Evolutionary conservation across 2,888 invertebrate genomes (phyloP), one percentile per base, ranked within the genome.

Genomic region (Dynastes maya): DNA sequence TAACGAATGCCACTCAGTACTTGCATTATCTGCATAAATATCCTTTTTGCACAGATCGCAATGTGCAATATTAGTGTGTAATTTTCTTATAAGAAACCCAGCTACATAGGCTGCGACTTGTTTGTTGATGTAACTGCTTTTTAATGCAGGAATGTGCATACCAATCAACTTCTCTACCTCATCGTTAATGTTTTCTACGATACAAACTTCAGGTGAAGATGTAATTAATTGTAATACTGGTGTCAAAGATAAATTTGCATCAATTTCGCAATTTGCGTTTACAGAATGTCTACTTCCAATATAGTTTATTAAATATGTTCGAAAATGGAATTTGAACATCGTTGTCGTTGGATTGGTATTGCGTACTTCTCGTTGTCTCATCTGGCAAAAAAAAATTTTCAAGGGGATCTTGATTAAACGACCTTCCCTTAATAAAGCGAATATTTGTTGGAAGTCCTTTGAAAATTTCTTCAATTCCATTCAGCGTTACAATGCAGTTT

Each of bases 331-430:
- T 22, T 22, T 22, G 22, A 22, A 22, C 58, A 58, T 58, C n/a
- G 16, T n/a, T 58, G 53, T 53, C 6, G 75, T 76, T 13, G 79
- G 81, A 71, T 79, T 80, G 4, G 40, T 79, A 51, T 80, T 58
- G 49, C 80, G 45, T 2, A 37, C 55, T 13, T 78, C 82, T 49
- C 79, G 74, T 58, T 80, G 81, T 58, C 81, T 71, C 49, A 81
- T 78, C 40, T 78, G 74, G 8, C 81, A 22, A 79, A 76, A 81
- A 81, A 68, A 81, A 81, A 75, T 80, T 82, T 65, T 81, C 80
- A 13, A 82, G 37, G 2, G 79, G 81, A 58, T 82, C 82, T 65
- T 81, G 81, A 64, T 81, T 81, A n/a, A 82, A 79, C 45, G 40
- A 27, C 22, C 79, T 45, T n/a, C 79, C 64, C 16, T 22, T 45